Base-by-base conservation (phyloP, 2,113 vertebrate species). In the Carassius carassius region DNA sequence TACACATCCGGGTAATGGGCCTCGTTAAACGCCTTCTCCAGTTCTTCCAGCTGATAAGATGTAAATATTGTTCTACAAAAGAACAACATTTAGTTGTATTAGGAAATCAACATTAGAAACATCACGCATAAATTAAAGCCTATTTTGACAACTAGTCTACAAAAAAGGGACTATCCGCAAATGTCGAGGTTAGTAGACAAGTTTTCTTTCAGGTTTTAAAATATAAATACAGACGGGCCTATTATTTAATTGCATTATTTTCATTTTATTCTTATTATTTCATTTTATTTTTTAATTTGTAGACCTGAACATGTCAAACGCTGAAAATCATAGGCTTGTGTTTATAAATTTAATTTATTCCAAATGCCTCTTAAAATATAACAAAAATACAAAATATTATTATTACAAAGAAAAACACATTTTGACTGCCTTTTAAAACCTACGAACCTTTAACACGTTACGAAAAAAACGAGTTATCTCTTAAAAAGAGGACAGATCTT, bases 1-100 rank as follows among this genome's bases (percentile, higher is more conserved):
- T 99, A 99, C 58, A 99, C 98, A 17, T 99, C 98, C 49, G 98
- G 98, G 90, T 99, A 99, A 90, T 99, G 98, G 35, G 98, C 98
- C 87, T 99, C 98, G 3, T 99, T 99, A 89, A 99, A 99, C 56
- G 98, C 98, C 91, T 99, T 99, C 89, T 99, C 98, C 93, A 99
- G 92, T 92, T 99, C 98, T 88, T 99, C 98, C 88, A 99, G 92
- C 92, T 99, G 98, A 85, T 98, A 99, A 4, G 98, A 99, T 78
- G 98, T 99, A 91, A 99, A 99, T 90, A 99, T 99, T 62, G 98
- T 99, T 94, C 98, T 99, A 89, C 79, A 88, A 87, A 91, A 87
- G 37, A 84, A 83, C 12, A 16, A 37, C 12, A 23, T 29, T 35
- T 10, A 17, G 16, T 37, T 56, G 16, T 73, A 32, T 76, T 16